A percentile compares a stretch with the other conserved stretches of the same genome.
These are phyloP conservation scores for Lagopus leucura DNA, from an alignment of 2,113 vertebrate species.

Conservation along the genomic window DNA sequence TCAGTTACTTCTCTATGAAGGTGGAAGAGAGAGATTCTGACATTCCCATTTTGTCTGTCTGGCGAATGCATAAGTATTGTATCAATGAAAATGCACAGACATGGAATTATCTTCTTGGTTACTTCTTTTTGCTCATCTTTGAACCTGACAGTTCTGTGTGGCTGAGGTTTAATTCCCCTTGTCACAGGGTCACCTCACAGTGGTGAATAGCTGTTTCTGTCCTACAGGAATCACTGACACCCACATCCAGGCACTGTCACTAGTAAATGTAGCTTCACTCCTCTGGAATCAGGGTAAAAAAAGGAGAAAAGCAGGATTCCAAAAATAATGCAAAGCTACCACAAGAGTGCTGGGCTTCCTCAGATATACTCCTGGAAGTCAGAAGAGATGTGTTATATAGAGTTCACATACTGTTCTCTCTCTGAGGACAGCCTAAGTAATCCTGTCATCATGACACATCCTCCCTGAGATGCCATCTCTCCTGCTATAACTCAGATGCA, in stretches of 20 bases:
- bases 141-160: too few relatives aligned
- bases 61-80: background rate
- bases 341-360: background rate
- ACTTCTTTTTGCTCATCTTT: too few relatives aligned
- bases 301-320: too few relatives aligned
- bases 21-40: background rate
- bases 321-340: too few relatives aligned
- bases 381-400: rapidly evolving
- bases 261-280: too few relatives aligned
- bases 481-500: background rate
- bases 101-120: background rate
- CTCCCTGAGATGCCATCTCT: background rate
- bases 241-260: too few relatives aligned
- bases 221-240: too few relatives aligned
- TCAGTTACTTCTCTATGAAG: background rate
- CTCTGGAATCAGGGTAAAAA: too few relatives aligned
- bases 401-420: rapidly evolving
- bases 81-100: background rate
- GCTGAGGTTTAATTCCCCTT: too few relatives aligned
- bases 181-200: too few relatives aligned
- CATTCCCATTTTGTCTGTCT: background rate
- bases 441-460: background rate
- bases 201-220: too few relatives aligned
- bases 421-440: background rate
- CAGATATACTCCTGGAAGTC: background rate